phyloP scores from a whole-genome alignment of 2,888 invertebrate species.

The Patella caerulea region DNA sequence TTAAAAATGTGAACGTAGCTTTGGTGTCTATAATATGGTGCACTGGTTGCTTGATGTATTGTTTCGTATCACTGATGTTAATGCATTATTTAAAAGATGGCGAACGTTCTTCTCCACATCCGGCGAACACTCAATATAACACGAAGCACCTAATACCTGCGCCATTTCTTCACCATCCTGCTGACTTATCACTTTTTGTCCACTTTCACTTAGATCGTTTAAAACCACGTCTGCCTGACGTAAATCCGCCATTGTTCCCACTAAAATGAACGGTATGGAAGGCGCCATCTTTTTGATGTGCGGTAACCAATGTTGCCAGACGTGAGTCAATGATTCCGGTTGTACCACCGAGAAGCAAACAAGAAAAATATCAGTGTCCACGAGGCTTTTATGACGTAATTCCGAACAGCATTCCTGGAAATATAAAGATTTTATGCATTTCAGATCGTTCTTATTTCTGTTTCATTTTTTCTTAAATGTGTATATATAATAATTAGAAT shows the following conservation, averaged over 20 bases:
- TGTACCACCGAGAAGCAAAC: slow-evolving; percentile 60
- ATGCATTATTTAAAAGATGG: slow-evolving; percentile 55
- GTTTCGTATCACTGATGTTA: slow-evolving; percentile 50
- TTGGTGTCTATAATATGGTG: slow-evolving; percentile 21
- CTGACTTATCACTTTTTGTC: slow-evolving; percentile 44
- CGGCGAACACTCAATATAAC: slow-evolving; percentile 58
- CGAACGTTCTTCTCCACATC: slow-evolving; percentile 54
- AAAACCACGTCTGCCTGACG: slow-evolving; percentile 47
- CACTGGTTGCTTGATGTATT: slow-evolving; percentile 18
- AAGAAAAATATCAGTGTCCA: slow-evolving; percentile 56
- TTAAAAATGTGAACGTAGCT: no score
- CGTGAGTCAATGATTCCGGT: slow-evolving; percentile 50
- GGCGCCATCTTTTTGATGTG: slow-evolving; percentile 49
- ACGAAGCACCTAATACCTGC: slow-evolving; percentile 51
- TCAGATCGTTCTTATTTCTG: no score
- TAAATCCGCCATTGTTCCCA: slow-evolving; percentile 57
- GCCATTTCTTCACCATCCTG: slow-evolving; percentile 45
- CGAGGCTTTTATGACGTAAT: slow-evolving; percentile 42
- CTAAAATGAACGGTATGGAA: slow-evolving; percentile 54
- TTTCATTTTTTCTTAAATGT: no score
- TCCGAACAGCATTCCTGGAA: slow-evolving; percentile 50
- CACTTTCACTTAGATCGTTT: slow-evolving; percentile 38
- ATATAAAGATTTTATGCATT: neutral
- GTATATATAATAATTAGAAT: no score
- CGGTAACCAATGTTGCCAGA: slow-evolving; percentile 55